Conservation (phyloP, 2,888 invertebrate species). For the Netelia inedita region DNA sequence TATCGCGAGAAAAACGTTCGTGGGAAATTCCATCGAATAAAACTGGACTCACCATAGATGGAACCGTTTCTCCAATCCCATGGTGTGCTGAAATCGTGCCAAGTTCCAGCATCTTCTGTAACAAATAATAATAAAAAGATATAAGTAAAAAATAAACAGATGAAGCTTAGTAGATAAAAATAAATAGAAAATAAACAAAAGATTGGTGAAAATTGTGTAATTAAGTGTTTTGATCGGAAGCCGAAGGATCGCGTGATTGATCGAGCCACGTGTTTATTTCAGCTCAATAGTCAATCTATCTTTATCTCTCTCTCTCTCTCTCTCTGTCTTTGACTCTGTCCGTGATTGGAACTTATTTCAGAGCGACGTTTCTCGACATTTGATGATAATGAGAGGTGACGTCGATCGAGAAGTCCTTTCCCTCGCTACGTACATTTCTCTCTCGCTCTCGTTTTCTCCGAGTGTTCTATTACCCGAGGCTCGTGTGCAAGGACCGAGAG, state of each 20-base stretch:
- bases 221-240: slow-evolving; percentile 27
- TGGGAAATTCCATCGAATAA: neutral
- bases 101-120: slow-evolving; percentile 55
- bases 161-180: neutral
- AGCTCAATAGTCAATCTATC: slow-evolving; percentile 60
- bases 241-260: slow-evolving; percentile 49
- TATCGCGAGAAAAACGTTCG: too few species aligned
- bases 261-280: slow-evolving; percentile 31
- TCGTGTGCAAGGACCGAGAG: neutral
- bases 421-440: slow-evolving; percentile 10
- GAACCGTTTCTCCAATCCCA: slow-evolving; percentile 31
- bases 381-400: slow-evolving; percentile 66
- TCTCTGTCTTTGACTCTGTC: neutral
- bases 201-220: slow-evolving; percentile 16
- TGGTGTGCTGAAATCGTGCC: slow-evolving; percentile 30
- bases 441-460: slow-evolving; percentile 36
- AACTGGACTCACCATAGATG: slow-evolving; percentile 60
- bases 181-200: neutral
- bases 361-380: slow-evolving; percentile 55
- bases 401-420: slow-evolving; percentile 58
- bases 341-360: slow-evolving; percentile 37
- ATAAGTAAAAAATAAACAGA: slow-evolving; percentile 8
- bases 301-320: neutral
- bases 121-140: slow-evolving; percentile 9
- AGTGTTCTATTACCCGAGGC: slow-evolving; percentile 27